These are phyloP conservation scores for Coleophora deauratella DNA, from an alignment of 2,888 invertebrate species.

Conservation along the genomic window DNA sequence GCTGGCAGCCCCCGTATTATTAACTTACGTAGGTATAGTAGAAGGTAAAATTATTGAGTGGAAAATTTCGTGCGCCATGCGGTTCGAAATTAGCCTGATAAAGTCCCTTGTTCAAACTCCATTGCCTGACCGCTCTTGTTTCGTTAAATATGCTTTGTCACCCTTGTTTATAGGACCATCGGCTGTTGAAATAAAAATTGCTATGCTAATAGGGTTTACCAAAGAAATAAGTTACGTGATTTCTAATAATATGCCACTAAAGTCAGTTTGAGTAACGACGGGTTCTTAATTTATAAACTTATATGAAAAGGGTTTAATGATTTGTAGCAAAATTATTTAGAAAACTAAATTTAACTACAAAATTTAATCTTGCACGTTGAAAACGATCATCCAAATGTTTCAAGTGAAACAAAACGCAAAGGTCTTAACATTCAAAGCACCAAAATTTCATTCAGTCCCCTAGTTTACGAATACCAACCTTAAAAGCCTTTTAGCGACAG, in stretches of 20 bases:
- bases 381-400: too few species aligned
- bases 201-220: too few species aligned
- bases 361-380: too few species aligned
- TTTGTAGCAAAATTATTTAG: too few species aligned
- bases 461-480: slow-evolving; percentile 15
- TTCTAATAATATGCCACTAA: too few species aligned
- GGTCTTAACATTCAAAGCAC: not conserved
- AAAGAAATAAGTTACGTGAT: too few species aligned
- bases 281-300: too few species aligned
- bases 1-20: slow-evolving; percentile 3
- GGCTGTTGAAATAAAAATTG: not conserved
- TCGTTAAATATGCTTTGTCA: slow-evolving; percentile 14
- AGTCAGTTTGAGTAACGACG: not conserved
- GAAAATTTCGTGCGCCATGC: slow-evolving; percentile 26
- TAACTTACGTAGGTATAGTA: slow-evolving; percentile 14
- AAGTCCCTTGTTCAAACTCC: slow-evolving; percentile 11
- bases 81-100: slow-evolving; percentile 22
- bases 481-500: slow-evolving; percentile 38
- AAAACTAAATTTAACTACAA: too few species aligned
- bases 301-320: too few species aligned
- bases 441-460: slow-evolving; percentile 1
- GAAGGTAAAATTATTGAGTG: slow-evolving; percentile 25
- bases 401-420: not conserved
- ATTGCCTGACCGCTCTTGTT: slow-evolving; percentile 13
- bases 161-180: slow-evolving; percentile 6